Evolutionary conservation across 2,888 invertebrate species (phyloP), one percentile per base, ranked within the genome.

Genomic region (Lagria hirta): DNA sequence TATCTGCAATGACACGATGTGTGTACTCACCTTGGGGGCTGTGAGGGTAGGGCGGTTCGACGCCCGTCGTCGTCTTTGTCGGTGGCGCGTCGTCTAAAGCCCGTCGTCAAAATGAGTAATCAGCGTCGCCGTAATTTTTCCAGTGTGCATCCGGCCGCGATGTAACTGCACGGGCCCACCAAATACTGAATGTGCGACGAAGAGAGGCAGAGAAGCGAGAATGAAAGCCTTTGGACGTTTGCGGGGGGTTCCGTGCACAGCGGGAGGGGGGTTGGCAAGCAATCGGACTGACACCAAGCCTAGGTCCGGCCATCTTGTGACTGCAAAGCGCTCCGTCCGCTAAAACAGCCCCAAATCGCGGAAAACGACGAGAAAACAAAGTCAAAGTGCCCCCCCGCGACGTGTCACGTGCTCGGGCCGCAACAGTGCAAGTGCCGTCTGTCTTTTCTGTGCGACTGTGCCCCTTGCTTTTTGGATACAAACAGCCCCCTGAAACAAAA

Each of bases 221-320:
- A 71, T 70, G 71, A 70, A 69, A 70, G 69, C 66, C 66, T 64
- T 58, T 68, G 69, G 70, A 68, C 66, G 69, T 64, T 66, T 68
- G 65, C 67, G 70, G 69, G 69, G 71, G 68, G 70, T 65, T 68
- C 69, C 69, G 70, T 69, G 69, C 68, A 67, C 69, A 60, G 64
- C 63, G 66, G 67, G 66, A 62, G 61, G 64, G 65, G 64, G 67
- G 68, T 64, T 64, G 62, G 74, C 74, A 64, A 63, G 68, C 66
- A 67, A 68, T 68, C 65, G 67, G 67, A 67, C 68, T 68, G 66
- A 67, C 68, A 68, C 71, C 71, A 71, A 71, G 70, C 70, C 69
- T 69, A 69, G 70, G 70, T 70, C 70, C 71, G 70, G 71, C 70
- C 72, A 71, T 72, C 70, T 71, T 71, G 71, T 71, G 67, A 71